phyloP scores from a whole-genome alignment of 2,888 invertebrate genomes.

The Eupeodes latifasciatus region DNA sequence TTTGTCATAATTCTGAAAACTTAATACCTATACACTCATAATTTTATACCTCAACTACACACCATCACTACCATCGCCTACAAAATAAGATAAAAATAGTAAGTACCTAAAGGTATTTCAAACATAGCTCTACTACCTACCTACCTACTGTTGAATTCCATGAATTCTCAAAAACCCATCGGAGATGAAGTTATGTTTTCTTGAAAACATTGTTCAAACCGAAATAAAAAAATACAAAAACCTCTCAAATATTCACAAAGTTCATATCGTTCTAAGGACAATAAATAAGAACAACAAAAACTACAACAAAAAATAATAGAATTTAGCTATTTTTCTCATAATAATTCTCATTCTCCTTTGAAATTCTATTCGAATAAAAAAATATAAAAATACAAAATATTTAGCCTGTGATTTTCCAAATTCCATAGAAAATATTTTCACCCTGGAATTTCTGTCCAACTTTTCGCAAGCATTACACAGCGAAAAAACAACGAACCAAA shows the following conservation, averaged over 20 bases:
- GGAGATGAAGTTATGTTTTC: conserved; percentile 2
- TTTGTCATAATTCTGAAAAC: too few relatives aligned
- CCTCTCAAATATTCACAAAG: background rate
- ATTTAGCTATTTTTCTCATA: conserved; percentile 42
- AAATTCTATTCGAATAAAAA: background rate
- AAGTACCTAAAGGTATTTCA: background rate
- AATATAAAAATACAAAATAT: conserved; percentile 43
- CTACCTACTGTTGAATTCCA: background rate
- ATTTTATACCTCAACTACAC: too few relatives aligned
- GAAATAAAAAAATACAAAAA: too few relatives aligned
- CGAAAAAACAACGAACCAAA: conserved; percentile 28
- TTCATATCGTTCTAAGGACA: conserved; percentile 36
- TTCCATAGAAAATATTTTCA: conserved; percentile 74
- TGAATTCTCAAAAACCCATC: background rate
- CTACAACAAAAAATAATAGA: background rate
- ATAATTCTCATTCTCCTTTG: conserved; percentile 14
- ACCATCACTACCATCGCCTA: too few relatives aligned
- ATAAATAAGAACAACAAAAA: conserved; percentile 2
- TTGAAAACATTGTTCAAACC: conserved; percentile 22
- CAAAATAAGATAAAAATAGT: too few relatives aligned
- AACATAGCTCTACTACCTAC: too few relatives aligned
- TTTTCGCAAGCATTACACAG: conserved; percentile 58
- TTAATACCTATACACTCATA: too few relatives aligned
- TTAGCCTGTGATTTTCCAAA: conserved; percentile 71
- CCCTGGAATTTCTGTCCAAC: conserved; percentile 71